Evolutionary conservation across 2,888 invertebrate genomes (phyloP).

Genomic region (Caenorhabditis plicata): DNA sequence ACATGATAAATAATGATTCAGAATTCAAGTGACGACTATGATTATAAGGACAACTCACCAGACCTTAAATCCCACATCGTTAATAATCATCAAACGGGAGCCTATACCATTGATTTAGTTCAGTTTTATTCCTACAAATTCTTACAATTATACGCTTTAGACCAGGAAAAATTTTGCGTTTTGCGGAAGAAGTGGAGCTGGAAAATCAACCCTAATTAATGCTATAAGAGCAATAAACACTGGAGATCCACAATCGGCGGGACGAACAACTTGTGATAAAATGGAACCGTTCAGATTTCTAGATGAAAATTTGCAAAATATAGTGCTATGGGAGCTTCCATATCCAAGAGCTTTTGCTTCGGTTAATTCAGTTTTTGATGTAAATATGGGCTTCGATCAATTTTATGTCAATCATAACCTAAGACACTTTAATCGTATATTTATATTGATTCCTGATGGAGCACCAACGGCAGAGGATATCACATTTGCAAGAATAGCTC

Average conservation of each 20-base stretch:
- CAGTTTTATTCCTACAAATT: neutral
- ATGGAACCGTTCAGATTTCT: conserved; percentile 48
- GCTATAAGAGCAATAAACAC: conserved; percentile 39
- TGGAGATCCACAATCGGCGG: conserved; percentile 43
- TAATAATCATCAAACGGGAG: conserved; percentile 38
- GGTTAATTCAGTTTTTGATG: conserved; percentile 42
- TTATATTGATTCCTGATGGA: conserved; percentile 47
- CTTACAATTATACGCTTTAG: conserved; percentile 7
- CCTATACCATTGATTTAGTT: conserved; percentile 44
- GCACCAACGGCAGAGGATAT: conserved; percentile 48
- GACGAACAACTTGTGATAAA: conserved; percentile 32
- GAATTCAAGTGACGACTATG: conserved; percentile 33
- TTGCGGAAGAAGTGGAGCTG: conserved; percentile 42
- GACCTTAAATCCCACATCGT: conserved; percentile 39
- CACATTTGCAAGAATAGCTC: conserved; percentile 39
- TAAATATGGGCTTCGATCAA: conserved; percentile 48
- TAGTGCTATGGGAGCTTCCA: conserved; percentile 48
- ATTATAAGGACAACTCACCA: conserved; percentile 42
- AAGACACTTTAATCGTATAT: conserved; percentile 37
- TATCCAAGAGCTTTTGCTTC: conserved; percentile 43
- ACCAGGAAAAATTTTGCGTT: conserved; percentile 45
- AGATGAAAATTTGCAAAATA: conserved; percentile 41
- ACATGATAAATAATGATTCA: conserved; percentile 1
- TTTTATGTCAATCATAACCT: conserved; percentile 48
- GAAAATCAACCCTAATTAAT: conserved; percentile 48